A percentile compares a stretch with the other conserved stretches of the same genome.
Conservation (phyloP, 2,797 vertebrate genomes). For the Chaetodon trifasciatus region DNA sequence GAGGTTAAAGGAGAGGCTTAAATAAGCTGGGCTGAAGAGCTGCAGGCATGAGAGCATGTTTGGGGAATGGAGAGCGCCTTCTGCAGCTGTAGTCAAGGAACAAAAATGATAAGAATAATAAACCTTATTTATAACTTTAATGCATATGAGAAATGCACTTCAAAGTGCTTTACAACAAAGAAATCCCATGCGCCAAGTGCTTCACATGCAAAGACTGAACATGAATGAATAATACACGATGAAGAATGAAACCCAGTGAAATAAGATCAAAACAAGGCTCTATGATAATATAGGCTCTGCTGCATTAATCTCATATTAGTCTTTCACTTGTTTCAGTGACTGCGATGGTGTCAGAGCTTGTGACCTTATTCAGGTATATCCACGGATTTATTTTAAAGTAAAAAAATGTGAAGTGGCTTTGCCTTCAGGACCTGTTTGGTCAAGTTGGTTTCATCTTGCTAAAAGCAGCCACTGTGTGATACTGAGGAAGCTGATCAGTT, state of each 20-base stretch:
- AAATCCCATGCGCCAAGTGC: no score
- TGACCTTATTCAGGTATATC: constrained; percentile 35
- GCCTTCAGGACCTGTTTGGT: not conserved
- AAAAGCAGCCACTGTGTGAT: not conserved
- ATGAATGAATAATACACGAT: no score
- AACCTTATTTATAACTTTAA: no score
- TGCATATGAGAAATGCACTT: no score
- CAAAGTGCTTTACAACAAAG: no score
- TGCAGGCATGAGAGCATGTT: constrained; percentile 15
- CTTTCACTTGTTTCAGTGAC: not conserved
- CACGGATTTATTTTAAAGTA: constrained; percentile 37
- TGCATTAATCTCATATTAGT: not conserved
- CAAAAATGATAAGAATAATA: not conserved
- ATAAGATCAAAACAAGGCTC: no score
- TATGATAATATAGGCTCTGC: not conserved
- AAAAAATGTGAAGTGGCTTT: constrained; percentile 12
- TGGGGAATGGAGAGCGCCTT: not conserved
- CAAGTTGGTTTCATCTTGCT: not conserved
- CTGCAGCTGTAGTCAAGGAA: constrained; percentile 15
- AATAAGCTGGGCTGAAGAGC: constrained; percentile 39
- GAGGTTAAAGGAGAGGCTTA: constrained; percentile 53
- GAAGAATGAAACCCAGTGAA: no score
- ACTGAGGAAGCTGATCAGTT: not conserved
- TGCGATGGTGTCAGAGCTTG: constrained; percentile 4
- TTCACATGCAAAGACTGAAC: no score